Percentiles rank a stretch among this genome's conserved stretches.
These are phyloP conservation scores for Sycobia sp. DNA, from an alignment of 1,140 invertebrate genomes.

Conservation along the genomic window DNA sequence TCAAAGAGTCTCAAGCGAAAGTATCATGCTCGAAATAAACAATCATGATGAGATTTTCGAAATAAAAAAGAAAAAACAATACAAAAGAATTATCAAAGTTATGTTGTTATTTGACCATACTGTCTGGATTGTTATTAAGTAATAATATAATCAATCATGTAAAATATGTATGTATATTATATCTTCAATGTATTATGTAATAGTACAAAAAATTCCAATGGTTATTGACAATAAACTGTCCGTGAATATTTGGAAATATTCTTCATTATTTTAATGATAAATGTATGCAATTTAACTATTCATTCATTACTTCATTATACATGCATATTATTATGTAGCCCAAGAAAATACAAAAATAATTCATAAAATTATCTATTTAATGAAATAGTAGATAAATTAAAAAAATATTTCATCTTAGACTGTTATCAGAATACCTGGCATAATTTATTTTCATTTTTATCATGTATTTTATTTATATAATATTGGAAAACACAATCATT, in stretches of 20 bases:
- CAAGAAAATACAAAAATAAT: no score
- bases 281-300: no score
- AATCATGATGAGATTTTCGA: constrained; percentile 8
- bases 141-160: constrained; percentile 58
- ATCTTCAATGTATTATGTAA: constrained; percentile 59
- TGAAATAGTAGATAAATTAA: no score
- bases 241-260: constrained; percentile 54
- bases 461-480: no score
- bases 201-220: constrained; percentile 51
- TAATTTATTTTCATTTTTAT: no score
- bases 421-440: no score
- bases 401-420: no score
- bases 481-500: no score
- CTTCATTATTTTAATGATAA: constrained; percentile 2
- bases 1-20: constrained; percentile 17
- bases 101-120: constrained; percentile 54
- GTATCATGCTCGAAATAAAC: constrained; percentile 18
- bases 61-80: constrained; percentile 20
- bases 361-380: no score
- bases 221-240: constrained; percentile 60
- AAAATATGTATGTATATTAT: constrained; percentile 62
- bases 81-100: constrained; percentile 20
- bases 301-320: no score
- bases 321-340: no score
- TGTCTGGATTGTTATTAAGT: constrained; percentile 59